These are phyloP conservation scores for Drosophila pseudotalamancana DNA, from an alignment of 2,888 invertebrate genomes.

Conservation along the genomic window DNA sequence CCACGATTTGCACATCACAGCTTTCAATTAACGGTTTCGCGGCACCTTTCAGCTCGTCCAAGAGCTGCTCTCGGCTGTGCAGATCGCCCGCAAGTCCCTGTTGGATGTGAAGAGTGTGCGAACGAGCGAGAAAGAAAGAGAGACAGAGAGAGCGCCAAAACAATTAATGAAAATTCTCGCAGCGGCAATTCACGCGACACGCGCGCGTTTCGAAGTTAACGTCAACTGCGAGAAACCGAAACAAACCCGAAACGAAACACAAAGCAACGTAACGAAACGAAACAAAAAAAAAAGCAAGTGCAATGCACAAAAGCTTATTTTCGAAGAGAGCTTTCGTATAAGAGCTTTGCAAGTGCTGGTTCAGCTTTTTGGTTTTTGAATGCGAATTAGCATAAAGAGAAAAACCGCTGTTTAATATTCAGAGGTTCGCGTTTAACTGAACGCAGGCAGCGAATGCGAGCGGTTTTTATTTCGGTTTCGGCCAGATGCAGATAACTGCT, in stretches of 20 bases:
- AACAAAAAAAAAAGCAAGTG: conserved; percentile 26
- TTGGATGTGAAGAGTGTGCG: too few species aligned
- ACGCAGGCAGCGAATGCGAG: not conserved
- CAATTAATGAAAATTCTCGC: conserved; percentile 5
- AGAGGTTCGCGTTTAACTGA: conserved; percentile 31
- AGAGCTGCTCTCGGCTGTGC: conserved; percentile 89
- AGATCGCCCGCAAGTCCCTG: conserved; percentile 92
- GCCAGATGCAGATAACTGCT: not conserved
- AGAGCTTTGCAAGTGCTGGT: conserved; percentile 2
- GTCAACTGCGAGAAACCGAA: conserved; percentile 59
- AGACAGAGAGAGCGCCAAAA: too few species aligned
- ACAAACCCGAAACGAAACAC: too few species aligned
- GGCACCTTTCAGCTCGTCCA: conserved; percentile 89
- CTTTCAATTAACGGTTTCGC: conserved; percentile 90
- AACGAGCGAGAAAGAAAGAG: conserved; percentile 5
- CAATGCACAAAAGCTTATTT: conserved; percentile 45
- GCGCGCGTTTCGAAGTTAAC: conserved; percentile 63
- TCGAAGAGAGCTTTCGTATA: conserved; percentile 16
- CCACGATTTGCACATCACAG: conserved; percentile 89
- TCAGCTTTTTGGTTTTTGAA: conserved; percentile 7
- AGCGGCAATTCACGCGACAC: conserved; percentile 39
- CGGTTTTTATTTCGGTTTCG: conserved; percentile 27
- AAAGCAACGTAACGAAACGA: conserved; percentile 18
- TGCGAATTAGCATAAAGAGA: not conserved
- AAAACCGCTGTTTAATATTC: conserved; percentile 12